Percentiles rank a stretch among this genome's conserved stretches.
phyloP scores from a whole-genome alignment of 2,797 vertebrate species.

The Poecilia velifera region DNA sequence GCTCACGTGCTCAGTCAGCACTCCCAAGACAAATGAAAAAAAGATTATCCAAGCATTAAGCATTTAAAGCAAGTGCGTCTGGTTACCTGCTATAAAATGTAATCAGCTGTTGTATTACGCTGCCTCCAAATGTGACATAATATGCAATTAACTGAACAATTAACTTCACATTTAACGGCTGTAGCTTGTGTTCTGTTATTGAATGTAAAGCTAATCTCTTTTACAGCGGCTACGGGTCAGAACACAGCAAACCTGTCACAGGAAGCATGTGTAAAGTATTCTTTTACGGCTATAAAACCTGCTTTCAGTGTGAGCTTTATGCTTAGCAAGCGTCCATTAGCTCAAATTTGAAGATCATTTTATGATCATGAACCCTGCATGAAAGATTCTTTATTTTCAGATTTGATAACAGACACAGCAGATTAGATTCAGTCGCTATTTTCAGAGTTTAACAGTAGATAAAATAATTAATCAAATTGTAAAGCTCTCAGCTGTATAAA shows the following conservation, averaged over 20 bases:
- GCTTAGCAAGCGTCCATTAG: conserved; percentile 42
- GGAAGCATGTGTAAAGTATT: conserved; percentile 19
- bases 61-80: conserved; percentile 34
- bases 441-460: not conserved
- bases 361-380: not conserved
- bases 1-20: conserved; percentile 5
- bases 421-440: not conserved
- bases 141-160: conserved; percentile 68
- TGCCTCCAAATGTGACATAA: conserved; percentile 42
- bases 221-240: conserved; percentile 26
- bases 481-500: not conserved
- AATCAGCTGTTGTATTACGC: conserved; percentile 51
- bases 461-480: not conserved
- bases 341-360: conserved; percentile 48
- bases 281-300: conserved; percentile 15
- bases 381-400: too few relatives aligned
- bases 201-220: conserved; percentile 42
- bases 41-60: conserved; percentile 18
- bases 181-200: conserved; percentile 42
- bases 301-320: conserved; percentile 39
- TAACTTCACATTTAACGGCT: conserved; percentile 61
- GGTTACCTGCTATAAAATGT: conserved; percentile 53
- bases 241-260: not conserved
- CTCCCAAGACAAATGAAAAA: conserved; percentile 13
- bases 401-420: not conserved